Evolutionary conservation across 2,113 vertebrate species (phyloP).

Genomic region (Prietella phreatophila): DNA sequence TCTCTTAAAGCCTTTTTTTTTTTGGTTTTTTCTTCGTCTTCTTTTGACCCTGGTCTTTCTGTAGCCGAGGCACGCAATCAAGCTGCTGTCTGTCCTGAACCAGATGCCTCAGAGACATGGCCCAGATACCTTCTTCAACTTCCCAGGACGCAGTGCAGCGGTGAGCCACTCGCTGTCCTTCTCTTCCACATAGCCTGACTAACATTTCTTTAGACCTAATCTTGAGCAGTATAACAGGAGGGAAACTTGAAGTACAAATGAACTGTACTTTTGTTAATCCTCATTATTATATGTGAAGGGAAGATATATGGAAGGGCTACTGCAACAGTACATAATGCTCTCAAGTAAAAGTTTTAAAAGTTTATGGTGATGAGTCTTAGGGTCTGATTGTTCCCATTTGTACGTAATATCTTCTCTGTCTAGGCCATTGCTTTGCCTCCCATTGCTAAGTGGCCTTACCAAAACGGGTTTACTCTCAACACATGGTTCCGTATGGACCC

Average conservation of each 20-base stretch:
- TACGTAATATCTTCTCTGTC: not conserved
- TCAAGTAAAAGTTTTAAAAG: not conserved
- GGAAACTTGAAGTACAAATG: not conserved
- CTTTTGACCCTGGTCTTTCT: not conserved
- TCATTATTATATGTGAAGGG: not conserved
- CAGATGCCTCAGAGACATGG: slow-evolving; percentile 99
- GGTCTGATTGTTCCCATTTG: no score
- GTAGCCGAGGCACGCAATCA: slow-evolving; percentile 96
- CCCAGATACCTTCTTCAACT: slow-evolving; percentile 99
- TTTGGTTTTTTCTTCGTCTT: not conserved
- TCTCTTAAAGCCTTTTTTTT: not conserved
- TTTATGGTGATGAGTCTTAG: not conserved
- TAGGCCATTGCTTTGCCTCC: slow-evolving; percentile 98
- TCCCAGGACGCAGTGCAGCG: slow-evolving; percentile 97
- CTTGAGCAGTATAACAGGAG: not conserved
- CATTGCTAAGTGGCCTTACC: slow-evolving; percentile 99
- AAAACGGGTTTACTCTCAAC: slow-evolving; percentile 98
- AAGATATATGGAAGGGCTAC: not conserved
- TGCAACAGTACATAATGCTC: not conserved
- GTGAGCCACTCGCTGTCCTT: slow-evolving; percentile 72
- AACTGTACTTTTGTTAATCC: not conserved
- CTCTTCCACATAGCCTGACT: not conserved
- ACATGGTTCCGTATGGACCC: slow-evolving; percentile 99
- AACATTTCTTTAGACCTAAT: not conserved
- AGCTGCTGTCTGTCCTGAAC: slow-evolving; percentile 96